These are phyloP conservation scores for Neolamprologus toae DNA, from an alignment of 2,113 vertebrate genomes.

Conservation along the genomic window DNA sequence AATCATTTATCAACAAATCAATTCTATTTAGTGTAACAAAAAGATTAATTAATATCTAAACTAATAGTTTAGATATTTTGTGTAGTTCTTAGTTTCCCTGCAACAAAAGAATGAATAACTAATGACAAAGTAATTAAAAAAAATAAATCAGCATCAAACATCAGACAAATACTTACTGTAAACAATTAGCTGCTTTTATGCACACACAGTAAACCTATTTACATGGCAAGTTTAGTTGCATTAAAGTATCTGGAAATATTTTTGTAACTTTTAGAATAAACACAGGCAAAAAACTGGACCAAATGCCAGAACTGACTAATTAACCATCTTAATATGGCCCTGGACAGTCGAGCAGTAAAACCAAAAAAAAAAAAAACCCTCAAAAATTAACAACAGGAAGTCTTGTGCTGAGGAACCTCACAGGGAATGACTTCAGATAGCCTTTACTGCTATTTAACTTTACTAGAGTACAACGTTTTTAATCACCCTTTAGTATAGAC, in stretches of 20 bases:
- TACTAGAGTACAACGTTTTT: not conserved
- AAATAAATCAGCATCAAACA: not conserved
- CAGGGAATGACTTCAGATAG: not conserved
- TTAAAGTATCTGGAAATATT: not conserved
- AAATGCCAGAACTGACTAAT: accelerated
- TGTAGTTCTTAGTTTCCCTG: not conserved
- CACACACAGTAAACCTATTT: not conserved
- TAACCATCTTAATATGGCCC: not conserved
- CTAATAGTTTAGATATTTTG: accelerated
- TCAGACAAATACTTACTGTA: not conserved
- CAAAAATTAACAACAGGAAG: accelerated
- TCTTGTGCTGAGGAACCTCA: not conserved
- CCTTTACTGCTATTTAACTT: not conserved
- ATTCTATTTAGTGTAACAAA: not conserved
- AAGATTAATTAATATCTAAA: not conserved
- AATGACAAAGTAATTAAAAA: not conserved
- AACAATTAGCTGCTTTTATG: not conserved
- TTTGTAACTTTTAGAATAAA: accelerated
- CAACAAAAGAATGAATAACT: not conserved
- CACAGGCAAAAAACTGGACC: not conserved
- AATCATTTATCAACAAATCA: not conserved
- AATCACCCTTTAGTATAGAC: accelerated
- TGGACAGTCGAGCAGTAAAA: not conserved
- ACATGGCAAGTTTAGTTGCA: not conserved
- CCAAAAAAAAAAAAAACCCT: accelerated